These are phyloP conservation scores for Anarrhichthys ocellatus DNA, from an alignment of 2,113 vertebrate species.

Conservation along the genomic window DNA sequence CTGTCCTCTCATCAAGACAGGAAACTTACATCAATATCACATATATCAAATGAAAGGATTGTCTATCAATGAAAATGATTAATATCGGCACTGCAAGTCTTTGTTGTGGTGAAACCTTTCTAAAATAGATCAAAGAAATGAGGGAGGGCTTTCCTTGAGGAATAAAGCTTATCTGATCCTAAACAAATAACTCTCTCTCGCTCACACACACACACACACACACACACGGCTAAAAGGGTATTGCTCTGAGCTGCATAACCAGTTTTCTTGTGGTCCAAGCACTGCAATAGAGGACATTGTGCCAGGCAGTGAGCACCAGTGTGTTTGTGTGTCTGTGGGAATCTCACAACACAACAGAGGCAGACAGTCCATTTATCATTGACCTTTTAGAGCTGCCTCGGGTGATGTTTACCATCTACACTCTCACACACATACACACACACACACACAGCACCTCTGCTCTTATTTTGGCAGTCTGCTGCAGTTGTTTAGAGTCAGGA, in stretches of 20 bases:
- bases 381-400: slow-evolving; percentile 38
- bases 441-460: slow-evolving; percentile 2
- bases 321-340: slow-evolving; percentile 18
- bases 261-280: slow-evolving; percentile 37
- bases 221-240: slow-evolving; percentile 26
- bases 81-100: background rate
- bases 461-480: slow-evolving; percentile 20
- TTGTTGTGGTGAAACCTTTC: background rate
- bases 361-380: slow-evolving; percentile 53
- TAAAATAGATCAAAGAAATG: slow-evolving; percentile 12
- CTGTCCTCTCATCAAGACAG: background rate
- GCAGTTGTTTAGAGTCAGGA: slow-evolving; percentile 27
- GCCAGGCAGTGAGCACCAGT: slow-evolving; percentile 11
- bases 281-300: slow-evolving; percentile 37
- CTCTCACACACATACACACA: slow-evolving; percentile 23
- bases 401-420: slow-evolving; percentile 35
- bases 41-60: background rate
- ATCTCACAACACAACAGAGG: slow-evolving; percentile 31
- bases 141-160: background rate
- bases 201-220: slow-evolving; percentile 37
- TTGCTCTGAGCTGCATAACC: slow-evolving; percentile 40
- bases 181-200: slow-evolving; percentile 9
- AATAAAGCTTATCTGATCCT: slow-evolving; percentile 34
- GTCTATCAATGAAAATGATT: background rate
- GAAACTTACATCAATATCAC: background rate